These are phyloP conservation scores for Lasioglossum morio DNA, from an alignment of 2,888 invertebrate genomes.

Conservation along the genomic window DNA sequence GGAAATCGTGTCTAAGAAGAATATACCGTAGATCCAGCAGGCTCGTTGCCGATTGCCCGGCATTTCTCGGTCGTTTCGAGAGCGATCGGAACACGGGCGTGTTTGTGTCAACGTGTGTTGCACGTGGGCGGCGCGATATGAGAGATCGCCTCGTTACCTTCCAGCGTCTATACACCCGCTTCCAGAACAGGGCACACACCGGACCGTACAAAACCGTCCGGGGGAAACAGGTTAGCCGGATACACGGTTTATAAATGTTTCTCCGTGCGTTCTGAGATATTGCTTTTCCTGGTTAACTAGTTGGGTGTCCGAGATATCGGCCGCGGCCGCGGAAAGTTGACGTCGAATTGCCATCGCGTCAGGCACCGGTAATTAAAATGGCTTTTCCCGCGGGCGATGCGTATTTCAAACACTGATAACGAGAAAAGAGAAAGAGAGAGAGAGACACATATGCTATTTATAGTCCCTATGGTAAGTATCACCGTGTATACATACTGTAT, in stretches of 20 bases:
- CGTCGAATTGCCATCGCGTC: slow-evolving; percentile 41
- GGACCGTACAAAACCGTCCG: slow-evolving; percentile 43
- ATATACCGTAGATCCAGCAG: not conserved
- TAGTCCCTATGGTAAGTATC: slow-evolving; percentile 7
- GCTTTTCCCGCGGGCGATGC: slow-evolving; percentile 52
- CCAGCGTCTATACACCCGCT: slow-evolving; percentile 53
- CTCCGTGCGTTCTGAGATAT: slow-evolving; percentile 61
- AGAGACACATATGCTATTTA: slow-evolving; percentile 55
- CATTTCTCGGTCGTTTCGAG: slow-evolving; percentile 36
- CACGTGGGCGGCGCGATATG: slow-evolving; percentile 71
- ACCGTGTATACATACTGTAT: not conserved
- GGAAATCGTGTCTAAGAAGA: too few species aligned
- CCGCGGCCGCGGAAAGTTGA: slow-evolving; percentile 47
- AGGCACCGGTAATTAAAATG: slow-evolving; percentile 59
- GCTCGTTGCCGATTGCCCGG: slow-evolving; percentile 19
- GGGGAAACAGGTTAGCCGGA: slow-evolving; percentile 64
- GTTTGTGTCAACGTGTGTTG: slow-evolving; percentile 66
- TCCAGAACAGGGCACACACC: slow-evolving; percentile 54
- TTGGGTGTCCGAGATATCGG: slow-evolving; percentile 64
- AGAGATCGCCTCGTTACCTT: slow-evolving; percentile 71
- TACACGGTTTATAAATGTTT: slow-evolving; percentile 57
- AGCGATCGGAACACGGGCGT: slow-evolving; percentile 58
- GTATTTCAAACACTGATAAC: slow-evolving; percentile 57
- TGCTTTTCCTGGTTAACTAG: slow-evolving; percentile 64
- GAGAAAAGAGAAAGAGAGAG: slow-evolving; percentile 30